Conservation (phyloP, 2,797 vertebrate genomes). For the Neosilurus mollespiculum region DNA sequence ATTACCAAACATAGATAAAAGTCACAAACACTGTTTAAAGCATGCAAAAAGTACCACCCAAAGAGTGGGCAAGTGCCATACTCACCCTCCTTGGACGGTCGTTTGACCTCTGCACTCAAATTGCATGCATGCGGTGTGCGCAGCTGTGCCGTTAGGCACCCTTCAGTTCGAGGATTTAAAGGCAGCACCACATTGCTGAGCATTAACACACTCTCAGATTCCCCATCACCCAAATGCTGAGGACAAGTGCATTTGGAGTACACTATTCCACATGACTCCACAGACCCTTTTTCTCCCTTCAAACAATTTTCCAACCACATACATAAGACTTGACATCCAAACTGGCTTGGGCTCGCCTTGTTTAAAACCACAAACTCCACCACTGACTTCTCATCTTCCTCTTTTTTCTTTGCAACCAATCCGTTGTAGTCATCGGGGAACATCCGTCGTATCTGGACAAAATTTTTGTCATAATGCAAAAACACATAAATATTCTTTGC, state of each 20-base stretch:
- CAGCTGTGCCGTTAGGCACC: conserved; percentile 95
- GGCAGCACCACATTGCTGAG: conserved; percentile 98
- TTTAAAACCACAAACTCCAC: conserved; percentile 99
- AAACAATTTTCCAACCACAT: conserved; percentile 99
- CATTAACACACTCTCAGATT: conserved; percentile 90
- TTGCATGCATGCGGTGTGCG: conserved; percentile 97
- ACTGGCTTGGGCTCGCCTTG: conserved; percentile 98
- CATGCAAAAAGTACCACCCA: conserved; percentile 9
- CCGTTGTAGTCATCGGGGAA: conserved; percentile 90
- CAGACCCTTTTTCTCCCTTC: conserved; percentile 94
- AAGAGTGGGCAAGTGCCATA: conserved; percentile 57
- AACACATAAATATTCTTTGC: conserved; percentile 96
- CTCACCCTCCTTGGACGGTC: conserved; percentile 98
- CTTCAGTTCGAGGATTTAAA: conserved; percentile 96
- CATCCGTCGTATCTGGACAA: conserved; percentile 93
- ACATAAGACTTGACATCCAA: conserved; percentile 97
- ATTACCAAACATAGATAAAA: conserved; percentile 38
- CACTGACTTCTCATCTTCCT: conserved; percentile 92
- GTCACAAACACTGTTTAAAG: conserved; percentile 30
- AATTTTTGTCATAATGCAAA: conserved; percentile 99
- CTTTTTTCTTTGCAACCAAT: conserved; percentile 86
- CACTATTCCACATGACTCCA: conserved; percentile 95
- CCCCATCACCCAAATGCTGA: conserved; percentile 96
- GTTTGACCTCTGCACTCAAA: conserved; percentile 92
- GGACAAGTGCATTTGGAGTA: conserved; percentile 98